phyloP scores from a whole-genome alignment of 2,797 vertebrate species.

The Sebastolobus alascanus region DNA sequence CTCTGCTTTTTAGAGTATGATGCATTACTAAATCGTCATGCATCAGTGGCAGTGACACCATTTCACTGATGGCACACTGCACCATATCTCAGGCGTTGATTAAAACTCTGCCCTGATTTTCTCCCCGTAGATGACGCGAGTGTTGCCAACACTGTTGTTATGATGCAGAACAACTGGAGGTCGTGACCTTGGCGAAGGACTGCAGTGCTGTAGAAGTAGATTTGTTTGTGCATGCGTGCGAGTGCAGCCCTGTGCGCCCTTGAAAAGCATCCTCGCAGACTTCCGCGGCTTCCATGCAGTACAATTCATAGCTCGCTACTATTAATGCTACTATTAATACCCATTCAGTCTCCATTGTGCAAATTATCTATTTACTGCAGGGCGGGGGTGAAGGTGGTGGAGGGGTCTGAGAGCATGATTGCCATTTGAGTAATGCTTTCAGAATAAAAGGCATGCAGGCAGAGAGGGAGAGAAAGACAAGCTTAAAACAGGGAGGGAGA shows the following conservation, averaged over 20 bases:
- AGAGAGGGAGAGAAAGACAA: conserved; percentile 32
- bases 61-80: conserved; percentile 52
- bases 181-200: conserved; percentile 67
- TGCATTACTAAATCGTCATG: conserved; percentile 32
- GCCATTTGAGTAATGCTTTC: conserved; percentile 68
- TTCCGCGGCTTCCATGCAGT: conserved; percentile 39
- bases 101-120: conserved; percentile 56
- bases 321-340: conserved; percentile 62
- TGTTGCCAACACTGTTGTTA: conserved; percentile 47
- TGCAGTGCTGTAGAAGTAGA: conserved; percentile 22
- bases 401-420: conserved; percentile 51
- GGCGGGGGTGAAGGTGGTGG: conserved; percentile 32
- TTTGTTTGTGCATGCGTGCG: not conserved
- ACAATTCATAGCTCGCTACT: conserved; percentile 53
- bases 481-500: conserved; percentile 17
- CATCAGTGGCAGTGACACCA: conserved; percentile 35
- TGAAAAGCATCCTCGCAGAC: conserved; percentile 37
- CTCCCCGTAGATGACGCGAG: conserved; percentile 34
- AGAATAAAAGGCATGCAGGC: conserved; percentile 49
- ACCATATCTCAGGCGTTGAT: conserved; percentile 46
- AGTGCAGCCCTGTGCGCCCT: not conserved
- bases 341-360: conserved; percentile 61
- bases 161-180: conserved; percentile 65
- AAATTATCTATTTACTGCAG: conserved; percentile 75
- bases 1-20: conserved; percentile 14